Base-by-base conservation (phyloP, 1,140 invertebrate species). In the Drosophila ananassae region DNA sequence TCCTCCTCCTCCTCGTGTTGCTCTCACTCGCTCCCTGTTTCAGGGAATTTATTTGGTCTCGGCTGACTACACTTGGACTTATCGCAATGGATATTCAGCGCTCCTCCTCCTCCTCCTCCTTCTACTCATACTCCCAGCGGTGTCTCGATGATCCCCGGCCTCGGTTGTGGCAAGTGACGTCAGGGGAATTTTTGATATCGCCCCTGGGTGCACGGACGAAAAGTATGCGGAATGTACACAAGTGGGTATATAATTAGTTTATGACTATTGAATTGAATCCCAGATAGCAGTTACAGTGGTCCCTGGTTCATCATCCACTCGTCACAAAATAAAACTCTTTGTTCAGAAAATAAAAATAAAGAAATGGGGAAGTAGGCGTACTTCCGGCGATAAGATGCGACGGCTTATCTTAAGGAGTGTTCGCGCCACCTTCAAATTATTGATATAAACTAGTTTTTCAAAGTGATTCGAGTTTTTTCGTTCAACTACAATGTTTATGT, bases 211-310 rank as follows among this genome's bases (percentile, higher is more conserved):
- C 37, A 57, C 9, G 24, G n/a, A 62, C 24, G 25, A 51, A 51
- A 30, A 24, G 37, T 13, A 25, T 25, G 5, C n/a, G 12, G 24
- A 30, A 21, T 13, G 39, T 24, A 37, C 66, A 13, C 8, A 56
- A 47, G 50, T 39, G 21, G 25, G 64, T 71, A 71, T 57, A 71
- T 50, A 71, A 71, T 71, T 71, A 71, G 67, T 71, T 69, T 57
- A 57, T 71, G 67, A 71, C 67, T 22, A 69, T 69, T 37, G 64
- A 69, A 48, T 69, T 47, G 10, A 37, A 48, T 25, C 2, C 4
- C 10, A 48, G 67, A 71, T 71, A 69, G 25, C 12, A 28, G 9
- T 9, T 17, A 21, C 51, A 67, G 50, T 67, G 32, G 21, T 13
- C 9, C 12, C 28, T 48, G 12, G 25, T 9, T 22, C 9, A 24